Conservation (phyloP, 2,888 invertebrate species). For the Chymomyza fuscimana region DNA sequence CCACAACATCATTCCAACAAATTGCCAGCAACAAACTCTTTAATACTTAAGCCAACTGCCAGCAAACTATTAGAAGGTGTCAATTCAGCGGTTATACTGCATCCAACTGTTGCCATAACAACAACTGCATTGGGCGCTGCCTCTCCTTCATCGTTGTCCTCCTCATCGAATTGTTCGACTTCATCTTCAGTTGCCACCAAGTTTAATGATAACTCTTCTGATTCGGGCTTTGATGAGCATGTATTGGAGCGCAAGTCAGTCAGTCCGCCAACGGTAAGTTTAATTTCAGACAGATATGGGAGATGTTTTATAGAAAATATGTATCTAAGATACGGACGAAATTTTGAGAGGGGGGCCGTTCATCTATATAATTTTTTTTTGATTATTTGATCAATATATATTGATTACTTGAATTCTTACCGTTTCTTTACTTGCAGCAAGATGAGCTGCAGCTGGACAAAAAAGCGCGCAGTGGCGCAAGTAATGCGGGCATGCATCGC, state of each 20-base stretch:
- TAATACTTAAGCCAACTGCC: slow-evolving; percentile 44
- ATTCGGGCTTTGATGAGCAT: slow-evolving; percentile 86
- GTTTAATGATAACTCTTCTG: slow-evolving; percentile 85
- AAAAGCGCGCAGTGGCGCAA: slow-evolving; percentile 58
- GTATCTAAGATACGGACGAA: too few species aligned
- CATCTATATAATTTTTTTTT: too few species aligned
- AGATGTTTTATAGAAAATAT: too few species aligned
- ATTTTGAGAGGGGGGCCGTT: too few species aligned
- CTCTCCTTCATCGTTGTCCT: slow-evolving; percentile 70
- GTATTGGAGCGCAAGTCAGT: slow-evolving; percentile 77
- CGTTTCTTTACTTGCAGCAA: slow-evolving; percentile 52
- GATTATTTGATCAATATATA: background rate
- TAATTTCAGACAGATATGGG: too few species aligned
- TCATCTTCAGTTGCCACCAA: slow-evolving; percentile 75
- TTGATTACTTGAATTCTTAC: slow-evolving; percentile 13
- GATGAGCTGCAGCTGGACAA: slow-evolving; percentile 70
- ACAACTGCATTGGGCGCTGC: slow-evolving; percentile 64
- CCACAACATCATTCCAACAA: slow-evolving; percentile 65
- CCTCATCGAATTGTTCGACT: slow-evolving; percentile 69
- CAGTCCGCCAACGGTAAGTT: slow-evolving; percentile 76
- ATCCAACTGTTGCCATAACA: slow-evolving; percentile 31
- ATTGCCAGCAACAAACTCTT: slow-evolving; percentile 24
- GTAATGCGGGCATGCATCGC: slow-evolving; percentile 59
- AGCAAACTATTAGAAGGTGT: slow-evolving; percentile 13
- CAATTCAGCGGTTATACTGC: slow-evolving; percentile 17